A percentile compares a stretch with the other conserved stretches of the same genome.
These are phyloP conservation scores for Aplysia californica DNA, from an alignment of 1,140 invertebrate genomes.

Conservation along the genomic window DNA sequence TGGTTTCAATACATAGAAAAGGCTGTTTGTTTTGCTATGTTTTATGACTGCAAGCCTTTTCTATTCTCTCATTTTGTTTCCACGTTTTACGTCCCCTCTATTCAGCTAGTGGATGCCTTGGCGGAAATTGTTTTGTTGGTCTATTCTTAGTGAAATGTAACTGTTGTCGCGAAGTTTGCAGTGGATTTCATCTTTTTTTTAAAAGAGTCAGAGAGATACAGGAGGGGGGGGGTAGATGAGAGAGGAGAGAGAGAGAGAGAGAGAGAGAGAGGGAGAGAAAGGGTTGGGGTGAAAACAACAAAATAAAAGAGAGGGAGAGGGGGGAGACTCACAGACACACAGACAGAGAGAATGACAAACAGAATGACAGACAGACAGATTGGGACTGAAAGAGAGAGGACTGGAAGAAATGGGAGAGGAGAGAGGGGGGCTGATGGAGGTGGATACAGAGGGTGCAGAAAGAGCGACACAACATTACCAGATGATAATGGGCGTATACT, in stretches of 20 bases:
- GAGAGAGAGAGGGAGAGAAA: neutral
- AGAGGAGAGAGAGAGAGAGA: neutral
- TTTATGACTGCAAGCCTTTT: too few relatives aligned
- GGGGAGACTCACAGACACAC: neutral
- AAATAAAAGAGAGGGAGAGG: conserved; percentile 2
- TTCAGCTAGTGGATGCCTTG: too few relatives aligned
- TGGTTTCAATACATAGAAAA: too few relatives aligned
- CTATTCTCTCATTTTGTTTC: too few relatives aligned
- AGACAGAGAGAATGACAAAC: neutral
- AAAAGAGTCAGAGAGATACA: too few relatives aligned
- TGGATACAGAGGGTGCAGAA: neutral
- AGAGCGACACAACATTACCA: neutral
- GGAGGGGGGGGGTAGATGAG: neutral
- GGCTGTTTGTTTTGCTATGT: too few relatives aligned
- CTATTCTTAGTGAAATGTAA: too few relatives aligned
- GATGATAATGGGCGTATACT: too few relatives aligned
- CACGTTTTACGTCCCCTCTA: too few relatives aligned
- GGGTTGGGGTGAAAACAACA: neutral
- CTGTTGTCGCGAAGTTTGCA: too few relatives aligned
- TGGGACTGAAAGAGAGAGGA: neutral
- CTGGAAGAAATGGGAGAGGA: neutral
- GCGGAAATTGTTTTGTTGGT: too few relatives aligned
- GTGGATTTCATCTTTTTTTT: too few relatives aligned
- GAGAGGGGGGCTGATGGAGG: neutral
- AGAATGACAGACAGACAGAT: neutral